Evolutionary conservation across 2,113 vertebrate species (phyloP), one percentile per base, ranked within the genome.

Genomic region (Albula glossodonta): DNA sequence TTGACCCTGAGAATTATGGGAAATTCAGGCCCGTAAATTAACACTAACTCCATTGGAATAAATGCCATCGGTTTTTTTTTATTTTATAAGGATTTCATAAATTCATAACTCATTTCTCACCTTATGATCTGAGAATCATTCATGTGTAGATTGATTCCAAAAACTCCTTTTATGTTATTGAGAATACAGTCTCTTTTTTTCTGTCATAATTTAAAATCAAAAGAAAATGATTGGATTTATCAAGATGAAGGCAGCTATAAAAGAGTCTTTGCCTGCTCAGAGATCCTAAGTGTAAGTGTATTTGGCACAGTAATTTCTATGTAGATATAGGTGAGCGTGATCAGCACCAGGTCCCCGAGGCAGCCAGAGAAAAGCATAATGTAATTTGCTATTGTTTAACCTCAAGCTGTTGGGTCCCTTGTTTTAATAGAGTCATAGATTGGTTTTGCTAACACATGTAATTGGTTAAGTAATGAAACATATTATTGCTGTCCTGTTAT

Each of bases 331-430:
- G 41, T 88, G 80, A 89, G 86, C 63, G 84, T 80, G 88, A 91
- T 88, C 89, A 85, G 78, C 80, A 22, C 19, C 41, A 84, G 82
- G 82, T 86, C 78, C 82, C 83, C 11, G n/a, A 22, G 11, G 77
- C 13, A 78, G 88, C 70, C 12, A 86, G 52, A 51, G 84, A 80
- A 84, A 80, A 70, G 84, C 80, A 86, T 93, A 93, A 93, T 93
- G 93, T 91, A 92, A 94, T 94, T 94, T 94, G 92, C 92, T 92
- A 92, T 94, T 92, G 91, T 94, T 95, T 93, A 93, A 95, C 93
- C 93, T 90, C 87, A 88, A 91, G 87, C 91, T 90, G 91, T 89
- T 89, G 91, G 94, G 92, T 94, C 93, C 92, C 91, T 91, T 91
- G 90, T 93, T 94, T 93, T 94, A 94, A 96, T 93, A 87, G 93